Evolutionary conservation across 2,797 vertebrate species (phyloP).

Genomic region (Artibeus jamaicensis): DNA sequence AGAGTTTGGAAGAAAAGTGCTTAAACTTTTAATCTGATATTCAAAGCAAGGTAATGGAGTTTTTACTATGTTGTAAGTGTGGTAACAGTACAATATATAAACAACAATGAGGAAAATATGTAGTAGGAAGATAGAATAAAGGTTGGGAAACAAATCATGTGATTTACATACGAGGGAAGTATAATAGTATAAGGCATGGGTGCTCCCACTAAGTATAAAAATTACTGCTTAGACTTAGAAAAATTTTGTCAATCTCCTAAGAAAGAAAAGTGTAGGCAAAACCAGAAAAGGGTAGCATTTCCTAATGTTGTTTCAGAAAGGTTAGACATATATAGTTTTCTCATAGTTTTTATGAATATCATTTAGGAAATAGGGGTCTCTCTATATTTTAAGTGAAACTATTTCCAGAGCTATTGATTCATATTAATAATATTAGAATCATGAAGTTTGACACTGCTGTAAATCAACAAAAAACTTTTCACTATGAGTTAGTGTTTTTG

Average conservation of each 20-base stretch:
- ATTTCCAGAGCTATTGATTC: constrained; percentile 3
- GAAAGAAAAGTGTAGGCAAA: background rate
- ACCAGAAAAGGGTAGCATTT: background rate
- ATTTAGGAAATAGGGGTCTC: background rate
- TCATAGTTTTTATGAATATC: background rate
- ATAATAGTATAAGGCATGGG: background rate
- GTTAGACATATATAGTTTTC: background rate
- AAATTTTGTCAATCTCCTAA: background rate
- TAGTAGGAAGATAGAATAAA: background rate
- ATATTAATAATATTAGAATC: background rate
- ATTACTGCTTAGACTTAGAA: background rate
- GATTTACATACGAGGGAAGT: background rate
- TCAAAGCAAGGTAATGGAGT: background rate
- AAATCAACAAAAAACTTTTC: constrained; percentile 27
- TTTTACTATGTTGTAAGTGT: background rate
- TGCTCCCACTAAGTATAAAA: background rate
- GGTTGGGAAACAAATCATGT: background rate
- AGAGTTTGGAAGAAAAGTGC: background rate
- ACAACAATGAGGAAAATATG: background rate
- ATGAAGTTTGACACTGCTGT: background rate
- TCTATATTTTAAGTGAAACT: constrained; percentile 8
- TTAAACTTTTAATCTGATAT: constrained; percentile 25
- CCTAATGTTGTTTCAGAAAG: background rate
- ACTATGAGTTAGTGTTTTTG: background rate
- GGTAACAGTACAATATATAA: background rate